These are phyloP conservation scores for Folsomia manolachei DNA, from an alignment of 2,888 invertebrate species.

Conservation along the genomic window DNA sequence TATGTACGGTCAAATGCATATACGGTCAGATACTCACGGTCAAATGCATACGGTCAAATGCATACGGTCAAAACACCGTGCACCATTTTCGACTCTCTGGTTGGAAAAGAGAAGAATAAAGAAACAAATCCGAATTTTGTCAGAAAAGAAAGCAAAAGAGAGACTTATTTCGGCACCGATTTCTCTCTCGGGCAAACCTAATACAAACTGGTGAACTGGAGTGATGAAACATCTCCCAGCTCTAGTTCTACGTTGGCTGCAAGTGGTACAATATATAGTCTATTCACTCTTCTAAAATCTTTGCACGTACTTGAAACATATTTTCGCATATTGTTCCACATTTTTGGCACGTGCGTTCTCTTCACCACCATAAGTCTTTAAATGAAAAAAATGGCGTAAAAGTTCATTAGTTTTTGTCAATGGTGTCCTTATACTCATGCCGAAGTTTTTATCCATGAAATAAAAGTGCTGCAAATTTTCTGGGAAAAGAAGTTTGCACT, in stretches of 20 bases:
- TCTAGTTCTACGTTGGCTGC: neutral
- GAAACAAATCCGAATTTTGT: neutral
- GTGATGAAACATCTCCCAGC: too few relatives aligned
- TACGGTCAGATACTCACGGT: too few relatives aligned
- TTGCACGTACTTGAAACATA: constrained; percentile 24
- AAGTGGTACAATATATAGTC: neutral
- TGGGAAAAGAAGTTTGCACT: neutral
- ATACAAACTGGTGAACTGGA: neutral
- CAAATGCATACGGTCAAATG: too few relatives aligned
- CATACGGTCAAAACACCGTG: too few relatives aligned
- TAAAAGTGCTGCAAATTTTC: neutral
- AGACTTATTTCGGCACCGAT: neutral
- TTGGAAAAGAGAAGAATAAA: neutral
- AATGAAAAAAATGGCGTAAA: too few relatives aligned
- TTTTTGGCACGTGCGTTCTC: constrained; percentile 24
- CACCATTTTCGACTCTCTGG: too few relatives aligned
- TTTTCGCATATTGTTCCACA: constrained; percentile 25
- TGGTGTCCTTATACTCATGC: neutral
- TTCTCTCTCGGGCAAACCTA: neutral
- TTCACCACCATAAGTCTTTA: neutral
- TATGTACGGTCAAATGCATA: too few relatives aligned
- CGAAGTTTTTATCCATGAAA: neutral
- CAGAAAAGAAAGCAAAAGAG: neutral
- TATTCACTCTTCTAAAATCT: neutral
- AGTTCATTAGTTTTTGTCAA: neutral